A percentile compares a stretch with the other conserved stretches of the same genome.
These are phyloP conservation scores for Rhynchophorus ferrugineus DNA, from an alignment of 1,140 invertebrate genomes.

Conservation along the genomic window DNA sequence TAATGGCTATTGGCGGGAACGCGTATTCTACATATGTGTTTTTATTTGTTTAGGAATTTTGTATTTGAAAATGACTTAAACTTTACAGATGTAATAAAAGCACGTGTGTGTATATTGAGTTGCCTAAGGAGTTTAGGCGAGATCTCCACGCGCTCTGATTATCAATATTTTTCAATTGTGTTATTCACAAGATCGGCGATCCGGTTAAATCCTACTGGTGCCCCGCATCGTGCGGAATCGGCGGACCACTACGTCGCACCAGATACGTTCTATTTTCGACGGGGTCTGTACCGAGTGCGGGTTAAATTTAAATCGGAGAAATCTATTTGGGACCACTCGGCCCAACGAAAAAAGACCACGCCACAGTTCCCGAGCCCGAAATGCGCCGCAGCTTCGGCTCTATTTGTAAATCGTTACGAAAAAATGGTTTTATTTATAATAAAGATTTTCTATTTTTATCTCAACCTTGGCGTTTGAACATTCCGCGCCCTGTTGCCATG, in stretches of 20 bases:
- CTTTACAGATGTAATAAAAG: too few species aligned
- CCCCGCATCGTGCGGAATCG: neutral
- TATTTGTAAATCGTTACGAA: conserved; percentile 32
- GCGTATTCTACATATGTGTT: too few species aligned
- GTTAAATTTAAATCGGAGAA: conserved; percentile 15
- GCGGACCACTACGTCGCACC: conserved; percentile 2
- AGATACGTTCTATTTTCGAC: conserved; percentile 13
- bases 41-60: too few species aligned
- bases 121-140: too few species aligned
- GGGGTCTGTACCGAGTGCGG: neutral
- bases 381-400: conserved; percentile 4
- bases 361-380: conserved; percentile 13
- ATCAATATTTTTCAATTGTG: too few species aligned
- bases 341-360: conserved; percentile 16
- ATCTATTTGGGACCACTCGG: conserved; percentile 14
- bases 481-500: conserved; percentile 36
- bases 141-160: too few species aligned
- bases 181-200: too few species aligned
- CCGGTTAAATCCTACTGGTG: neutral
- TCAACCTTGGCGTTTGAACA: conserved; percentile 39
- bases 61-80: too few species aligned
- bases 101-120: too few species aligned
- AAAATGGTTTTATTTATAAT: conserved; percentile 41
- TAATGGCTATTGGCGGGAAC: too few species aligned
- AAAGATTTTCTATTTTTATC: conserved; percentile 41